Conservation (phyloP, 2,113 vertebrate genomes). For the Ptilonorhynchus violaceus region DNA sequence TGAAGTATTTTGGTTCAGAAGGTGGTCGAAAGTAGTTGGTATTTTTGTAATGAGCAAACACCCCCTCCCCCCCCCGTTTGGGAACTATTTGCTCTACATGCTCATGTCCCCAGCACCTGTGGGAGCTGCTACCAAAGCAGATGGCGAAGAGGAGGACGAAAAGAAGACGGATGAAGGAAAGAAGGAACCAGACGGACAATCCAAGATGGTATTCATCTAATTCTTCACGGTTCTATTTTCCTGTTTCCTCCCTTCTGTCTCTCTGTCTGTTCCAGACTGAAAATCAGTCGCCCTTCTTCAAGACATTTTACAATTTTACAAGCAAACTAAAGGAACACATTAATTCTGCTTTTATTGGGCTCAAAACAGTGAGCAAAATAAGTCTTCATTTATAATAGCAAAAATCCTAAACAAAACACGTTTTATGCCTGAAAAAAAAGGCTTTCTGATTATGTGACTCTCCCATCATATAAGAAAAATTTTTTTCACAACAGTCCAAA, state of each 20-base stretch:
- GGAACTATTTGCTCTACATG: not conserved
- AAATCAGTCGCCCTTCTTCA: not conserved
- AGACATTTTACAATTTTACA: not conserved
- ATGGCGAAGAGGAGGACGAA: not conserved
- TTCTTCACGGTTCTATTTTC: not conserved
- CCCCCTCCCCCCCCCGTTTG: not conserved
- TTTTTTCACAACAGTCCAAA: not conserved
- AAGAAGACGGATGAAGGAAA: not conserved
- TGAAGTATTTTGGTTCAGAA: not conserved
- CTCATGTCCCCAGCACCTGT: not conserved
- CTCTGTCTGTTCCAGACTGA: not conserved
- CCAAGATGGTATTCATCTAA: not conserved
- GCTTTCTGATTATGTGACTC: not conserved
- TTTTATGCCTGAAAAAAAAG: not conserved
- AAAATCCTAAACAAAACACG: not conserved
- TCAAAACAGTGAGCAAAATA: not conserved
- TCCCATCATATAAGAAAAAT: not conserved
- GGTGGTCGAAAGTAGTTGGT: not conserved
- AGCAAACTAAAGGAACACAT: not conserved
- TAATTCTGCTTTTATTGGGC: not conserved
- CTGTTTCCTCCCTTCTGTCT: not conserved
- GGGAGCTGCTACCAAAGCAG: conserved; percentile 11
- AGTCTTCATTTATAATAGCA: not conserved
- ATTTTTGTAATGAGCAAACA: not conserved
- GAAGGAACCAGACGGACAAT: not conserved